Evolutionary conservation across 2,797 vertebrate species (phyloP).

Genomic region (Peromyscus eremicus): DNA sequence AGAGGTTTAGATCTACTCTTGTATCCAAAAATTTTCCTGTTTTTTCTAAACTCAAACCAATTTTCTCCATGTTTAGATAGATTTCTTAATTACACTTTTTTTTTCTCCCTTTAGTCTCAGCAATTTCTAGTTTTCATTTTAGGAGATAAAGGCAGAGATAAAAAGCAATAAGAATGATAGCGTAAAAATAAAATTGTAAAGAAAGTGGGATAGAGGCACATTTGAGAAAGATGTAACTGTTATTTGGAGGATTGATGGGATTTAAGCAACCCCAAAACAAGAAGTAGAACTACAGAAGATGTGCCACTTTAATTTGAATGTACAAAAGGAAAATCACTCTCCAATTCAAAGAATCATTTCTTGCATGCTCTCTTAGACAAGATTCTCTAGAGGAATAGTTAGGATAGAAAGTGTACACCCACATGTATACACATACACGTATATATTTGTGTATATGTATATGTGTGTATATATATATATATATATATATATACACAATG

Average conservation of each 20-base stretch:
- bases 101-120: not conserved
- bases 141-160: not conserved
- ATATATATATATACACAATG: not conserved
- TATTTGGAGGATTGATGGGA: not conserved
- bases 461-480: not conserved
- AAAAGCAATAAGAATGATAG: not conserved
- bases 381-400: too few relatives aligned
- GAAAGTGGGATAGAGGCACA: not conserved
- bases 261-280: not conserved
- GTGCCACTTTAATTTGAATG: not conserved
- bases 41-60: not conserved
- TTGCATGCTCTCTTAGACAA: not conserved
- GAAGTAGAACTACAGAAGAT: not conserved
- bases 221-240: not conserved
- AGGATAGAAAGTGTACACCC: not conserved
- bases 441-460: too few relatives aligned
- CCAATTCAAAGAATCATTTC: too few relatives aligned
- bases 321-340: not conserved
- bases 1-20: not conserved
- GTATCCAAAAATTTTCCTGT: not conserved
- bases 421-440: not conserved
- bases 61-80: not conserved
- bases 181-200: not conserved
- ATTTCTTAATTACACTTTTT: not conserved
- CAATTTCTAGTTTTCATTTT: not conserved